phyloP scores from a whole-genome alignment of 1,140 invertebrate genomes.

The Macrocentrus cingulum region DNA sequence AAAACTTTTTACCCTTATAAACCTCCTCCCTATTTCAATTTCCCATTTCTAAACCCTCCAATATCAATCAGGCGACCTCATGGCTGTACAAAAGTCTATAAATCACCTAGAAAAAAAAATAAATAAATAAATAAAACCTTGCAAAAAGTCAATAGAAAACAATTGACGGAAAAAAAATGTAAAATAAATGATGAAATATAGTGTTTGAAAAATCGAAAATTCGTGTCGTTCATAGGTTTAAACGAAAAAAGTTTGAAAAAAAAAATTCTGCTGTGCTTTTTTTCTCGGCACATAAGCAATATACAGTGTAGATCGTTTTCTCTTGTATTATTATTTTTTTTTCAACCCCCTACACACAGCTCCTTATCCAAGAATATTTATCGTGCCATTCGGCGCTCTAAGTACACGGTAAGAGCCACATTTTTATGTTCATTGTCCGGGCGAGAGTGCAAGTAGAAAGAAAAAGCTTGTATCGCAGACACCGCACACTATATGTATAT shows the following conservation, averaged over 20 bases:
- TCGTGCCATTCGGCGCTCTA: constrained; percentile 43
- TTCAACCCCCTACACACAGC: neutral
- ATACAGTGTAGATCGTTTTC: constrained; percentile 4
- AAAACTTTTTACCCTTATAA: neutral
- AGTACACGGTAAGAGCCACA: constrained; percentile 44
- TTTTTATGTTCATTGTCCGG: constrained; percentile 38
- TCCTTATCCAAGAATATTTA: constrained; percentile 44
- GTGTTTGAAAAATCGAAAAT: neutral
- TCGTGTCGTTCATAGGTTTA: neutral
- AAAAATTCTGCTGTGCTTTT: constrained; percentile 14
- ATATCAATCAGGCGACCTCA: neutral
- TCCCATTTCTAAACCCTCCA: no score
- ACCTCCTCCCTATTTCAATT: no score
- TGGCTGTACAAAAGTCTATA: neutral
- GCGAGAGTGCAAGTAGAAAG: constrained; percentile 4
- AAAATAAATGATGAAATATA: constrained; percentile 13
- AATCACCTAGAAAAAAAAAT: neutral
- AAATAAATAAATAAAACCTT: no score
- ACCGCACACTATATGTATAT: neutral
- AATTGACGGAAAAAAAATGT: neutral
- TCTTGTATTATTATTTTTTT: neutral
- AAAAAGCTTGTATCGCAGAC: constrained; percentile 2
- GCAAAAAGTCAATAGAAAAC: neutral
- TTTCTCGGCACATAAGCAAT: neutral
- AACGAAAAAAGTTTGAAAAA: constrained; percentile 19